These are phyloP conservation scores for Drosophila setosimentum DNA, from an alignment of 2,888 invertebrate genomes.

Conservation along the genomic window DNA sequence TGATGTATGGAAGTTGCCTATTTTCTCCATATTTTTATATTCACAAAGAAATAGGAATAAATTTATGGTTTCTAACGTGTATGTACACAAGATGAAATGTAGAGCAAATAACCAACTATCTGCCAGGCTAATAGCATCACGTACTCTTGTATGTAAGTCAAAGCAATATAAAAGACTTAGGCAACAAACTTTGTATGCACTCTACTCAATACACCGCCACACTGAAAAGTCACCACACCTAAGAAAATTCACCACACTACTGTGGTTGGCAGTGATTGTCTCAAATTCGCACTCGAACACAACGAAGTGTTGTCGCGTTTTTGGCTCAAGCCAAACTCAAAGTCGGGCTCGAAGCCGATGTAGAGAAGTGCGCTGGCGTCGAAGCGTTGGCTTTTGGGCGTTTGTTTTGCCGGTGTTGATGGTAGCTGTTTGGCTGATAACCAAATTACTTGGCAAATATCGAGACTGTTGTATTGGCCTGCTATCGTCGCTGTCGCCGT, in stretches of 20 bases:
- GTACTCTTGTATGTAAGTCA: neutral
- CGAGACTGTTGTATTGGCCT: conserved; percentile 34
- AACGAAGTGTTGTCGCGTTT: conserved; percentile 16
- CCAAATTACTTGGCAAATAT: conserved; percentile 41
- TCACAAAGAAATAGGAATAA: neutral
- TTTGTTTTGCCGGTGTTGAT: conserved; percentile 61
- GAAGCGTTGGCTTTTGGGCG: conserved; percentile 35
- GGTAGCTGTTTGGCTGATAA: conserved; percentile 59
- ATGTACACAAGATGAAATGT: neutral
- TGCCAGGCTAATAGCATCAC: neutral
- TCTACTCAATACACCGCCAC: conserved; percentile 21
- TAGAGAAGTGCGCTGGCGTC: conserved; percentile 31
- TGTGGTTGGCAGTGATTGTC: conserved; percentile 14
- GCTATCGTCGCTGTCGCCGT: conserved; percentile 23
- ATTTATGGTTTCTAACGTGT: neutral
- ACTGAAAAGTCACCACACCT: conserved; percentile 42
- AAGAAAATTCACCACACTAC: conserved; percentile 22
- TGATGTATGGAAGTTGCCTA: neutral
- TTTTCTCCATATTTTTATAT: neutral
- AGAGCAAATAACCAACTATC: neutral
- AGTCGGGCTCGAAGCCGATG: conserved; percentile 30
- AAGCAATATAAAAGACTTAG: conserved; percentile 54
- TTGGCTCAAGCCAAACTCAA: conserved; percentile 31
- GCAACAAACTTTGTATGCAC: conserved; percentile 43
- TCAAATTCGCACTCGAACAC: conserved; percentile 53